These are phyloP conservation scores for cattle (Bos taurus) DNA, from an alignment of 2,113 vertebrate species.

Conservation along the genomic window DNA sequence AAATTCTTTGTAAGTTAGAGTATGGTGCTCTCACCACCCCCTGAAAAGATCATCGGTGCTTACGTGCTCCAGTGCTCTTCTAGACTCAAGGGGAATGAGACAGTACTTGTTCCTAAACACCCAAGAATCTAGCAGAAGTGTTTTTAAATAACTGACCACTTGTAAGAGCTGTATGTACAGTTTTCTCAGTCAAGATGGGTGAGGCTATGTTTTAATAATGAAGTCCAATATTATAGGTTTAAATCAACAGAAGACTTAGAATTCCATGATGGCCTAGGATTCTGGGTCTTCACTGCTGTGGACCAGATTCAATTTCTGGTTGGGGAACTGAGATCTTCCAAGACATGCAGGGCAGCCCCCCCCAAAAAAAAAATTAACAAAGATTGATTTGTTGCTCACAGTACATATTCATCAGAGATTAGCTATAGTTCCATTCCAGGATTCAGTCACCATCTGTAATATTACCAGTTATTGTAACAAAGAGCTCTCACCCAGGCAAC, in stretches of 20 bases:
- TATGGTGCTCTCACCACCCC: not conserved
- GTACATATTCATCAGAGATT: not conserved
- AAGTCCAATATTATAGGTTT: not conserved
- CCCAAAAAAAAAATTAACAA: not conserved
- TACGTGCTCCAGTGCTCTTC: not conserved
- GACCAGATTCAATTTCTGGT: not conserved
- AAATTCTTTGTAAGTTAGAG: not conserved
- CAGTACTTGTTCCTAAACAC: not conserved
- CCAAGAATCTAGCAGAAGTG: not conserved
- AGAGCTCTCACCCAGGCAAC: not conserved
- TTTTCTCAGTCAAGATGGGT: not conserved
- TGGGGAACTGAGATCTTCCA: not conserved
- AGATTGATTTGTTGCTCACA: not conserved
- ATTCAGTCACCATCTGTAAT: not conserved
- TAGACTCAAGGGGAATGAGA: not conserved
- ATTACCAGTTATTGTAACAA: not conserved
- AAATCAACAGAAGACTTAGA: not conserved
- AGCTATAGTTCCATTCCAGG: not conserved
- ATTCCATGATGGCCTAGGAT: not conserved
- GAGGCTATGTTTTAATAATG: not conserved
- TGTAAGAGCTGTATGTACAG: not conserved
- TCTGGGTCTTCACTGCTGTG: not conserved
- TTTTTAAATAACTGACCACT: not conserved
- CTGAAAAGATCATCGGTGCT: not conserved
- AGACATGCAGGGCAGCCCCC: not conserved